These are phyloP conservation scores for Ethmia dodecea DNA, from an alignment of 2,888 invertebrate species.

Conservation along the genomic window DNA sequence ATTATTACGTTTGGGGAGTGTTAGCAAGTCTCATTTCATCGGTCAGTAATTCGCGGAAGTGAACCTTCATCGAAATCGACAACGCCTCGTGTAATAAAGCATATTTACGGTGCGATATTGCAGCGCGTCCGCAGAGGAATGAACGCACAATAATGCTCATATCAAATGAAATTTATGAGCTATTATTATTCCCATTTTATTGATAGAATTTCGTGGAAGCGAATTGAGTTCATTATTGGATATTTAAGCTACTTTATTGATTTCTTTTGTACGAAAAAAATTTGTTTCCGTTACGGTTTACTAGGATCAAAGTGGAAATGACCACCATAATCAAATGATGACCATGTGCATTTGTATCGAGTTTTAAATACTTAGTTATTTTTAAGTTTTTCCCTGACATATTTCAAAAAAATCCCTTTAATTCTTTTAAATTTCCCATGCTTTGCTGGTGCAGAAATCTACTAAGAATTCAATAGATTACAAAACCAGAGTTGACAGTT, in stretches of 20 bases:
- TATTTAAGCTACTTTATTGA: neutral
- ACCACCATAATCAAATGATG: too few relatives aligned
- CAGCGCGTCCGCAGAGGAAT: conserved; percentile 33
- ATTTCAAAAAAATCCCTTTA: too few relatives aligned
- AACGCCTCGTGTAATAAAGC: conserved; percentile 54
- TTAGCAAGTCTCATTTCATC: conserved; percentile 46
- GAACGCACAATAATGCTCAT: conserved; percentile 32
- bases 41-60: conserved; percentile 59
- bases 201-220: conserved; percentile 2
- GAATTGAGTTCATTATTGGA: conserved; percentile 2
- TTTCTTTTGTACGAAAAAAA: too few relatives aligned
- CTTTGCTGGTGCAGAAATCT: too few relatives aligned
- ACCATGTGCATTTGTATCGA: too few relatives aligned
- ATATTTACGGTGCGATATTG: conserved; percentile 43
- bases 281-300: too few relatives aligned
- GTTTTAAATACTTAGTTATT: too few relatives aligned
- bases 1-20: conserved; percentile 2
- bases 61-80: conserved; percentile 55
- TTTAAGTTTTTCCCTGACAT: too few relatives aligned
- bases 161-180: conserved; percentile 37
- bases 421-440: too few relatives aligned
- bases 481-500: too few relatives aligned
- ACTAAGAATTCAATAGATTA: too few relatives aligned
- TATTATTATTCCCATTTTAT: conserved; percentile 21
- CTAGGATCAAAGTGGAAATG: too few relatives aligned